Conservation (phyloP, 2,888 invertebrate genomes). For the Ormyrus rosae region DNA sequence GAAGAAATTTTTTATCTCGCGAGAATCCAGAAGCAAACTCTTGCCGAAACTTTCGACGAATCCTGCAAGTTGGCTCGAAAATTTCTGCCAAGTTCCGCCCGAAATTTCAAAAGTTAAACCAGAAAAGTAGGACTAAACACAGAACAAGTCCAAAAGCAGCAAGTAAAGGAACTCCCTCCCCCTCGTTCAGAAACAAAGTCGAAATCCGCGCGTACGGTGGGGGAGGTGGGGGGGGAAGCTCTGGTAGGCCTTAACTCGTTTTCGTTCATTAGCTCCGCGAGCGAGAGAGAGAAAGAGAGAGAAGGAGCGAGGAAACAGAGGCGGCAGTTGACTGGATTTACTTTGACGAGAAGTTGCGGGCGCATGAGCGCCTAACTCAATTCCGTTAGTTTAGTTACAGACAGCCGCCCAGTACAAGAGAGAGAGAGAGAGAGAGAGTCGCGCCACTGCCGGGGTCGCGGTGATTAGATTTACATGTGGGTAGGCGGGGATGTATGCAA, state of each 20-base stretch:
- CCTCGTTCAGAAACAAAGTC: slow-evolving; percentile 20
- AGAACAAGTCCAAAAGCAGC: slow-evolving; percentile 10
- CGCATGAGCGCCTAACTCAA: slow-evolving; percentile 70
- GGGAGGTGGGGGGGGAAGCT: slow-evolving; percentile 18
- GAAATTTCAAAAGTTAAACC: neutral
- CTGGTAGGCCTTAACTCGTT: slow-evolving; percentile 53
- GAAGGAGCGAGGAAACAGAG: slow-evolving; percentile 5
- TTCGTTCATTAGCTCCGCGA: slow-evolving; percentile 52
- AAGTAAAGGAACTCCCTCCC: neutral
- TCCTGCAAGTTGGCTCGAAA: neutral
- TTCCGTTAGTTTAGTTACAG: slow-evolving; percentile 76
- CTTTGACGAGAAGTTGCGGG: slow-evolving; percentile 71
- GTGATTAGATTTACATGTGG: slow-evolving; percentile 76
- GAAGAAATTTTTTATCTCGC: too few species aligned
- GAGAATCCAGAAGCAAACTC: too few species aligned
- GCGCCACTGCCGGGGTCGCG: slow-evolving; percentile 66
- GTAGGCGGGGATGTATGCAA: slow-evolving; percentile 57
- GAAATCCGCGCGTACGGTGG: slow-evolving; percentile 6
- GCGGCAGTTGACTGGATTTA: slow-evolving; percentile 65
- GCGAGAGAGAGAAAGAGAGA: slow-evolving; percentile 20
- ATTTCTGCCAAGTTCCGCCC: neutral
- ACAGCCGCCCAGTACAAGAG: slow-evolving; percentile 60
- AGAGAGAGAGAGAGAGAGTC: neutral
- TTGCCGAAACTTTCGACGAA: too few species aligned
- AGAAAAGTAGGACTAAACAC: neutral